phyloP scores from a whole-genome alignment of 2,797 vertebrate species.

The Poeciliopsis infans region DNA sequence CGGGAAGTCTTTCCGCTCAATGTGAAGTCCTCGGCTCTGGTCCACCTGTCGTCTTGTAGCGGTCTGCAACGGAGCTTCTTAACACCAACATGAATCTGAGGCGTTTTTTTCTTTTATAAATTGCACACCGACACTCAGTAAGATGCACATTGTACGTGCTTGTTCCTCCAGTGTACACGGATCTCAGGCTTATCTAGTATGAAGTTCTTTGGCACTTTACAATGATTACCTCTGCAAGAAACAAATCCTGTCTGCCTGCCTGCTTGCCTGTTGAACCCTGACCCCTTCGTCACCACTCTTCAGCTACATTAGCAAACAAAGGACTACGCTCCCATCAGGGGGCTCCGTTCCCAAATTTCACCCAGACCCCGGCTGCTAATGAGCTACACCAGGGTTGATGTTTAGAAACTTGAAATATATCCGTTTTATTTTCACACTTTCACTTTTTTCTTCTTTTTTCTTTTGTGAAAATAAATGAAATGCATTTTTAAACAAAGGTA shows the following conservation, averaged over 20 bases:
- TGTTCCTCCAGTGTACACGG: conserved; percentile 33
- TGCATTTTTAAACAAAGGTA: conserved; percentile 61
- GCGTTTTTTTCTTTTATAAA: conserved; percentile 12
- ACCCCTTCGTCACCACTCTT: not conserved
- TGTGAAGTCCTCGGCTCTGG: conserved; percentile 45
- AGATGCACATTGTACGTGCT: not conserved
- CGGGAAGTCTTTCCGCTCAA: conserved; percentile 32
- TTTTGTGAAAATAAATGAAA: conserved; percentile 54
- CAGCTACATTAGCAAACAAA: conserved; percentile 26
- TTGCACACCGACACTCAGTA: conserved; percentile 21
- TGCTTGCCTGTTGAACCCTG: conserved; percentile 31
- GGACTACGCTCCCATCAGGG: conserved; percentile 20
- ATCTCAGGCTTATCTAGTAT: conserved; percentile 71
- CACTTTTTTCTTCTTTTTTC: conserved; percentile 40
- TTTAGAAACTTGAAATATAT: conserved; percentile 59
- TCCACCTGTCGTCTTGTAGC: conserved; percentile 48
- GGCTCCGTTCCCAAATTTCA: conserved; percentile 26
- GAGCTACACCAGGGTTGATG: conserved; percentile 35
- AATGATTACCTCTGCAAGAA: conserved; percentile 73
- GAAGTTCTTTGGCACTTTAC: conserved; percentile 79
- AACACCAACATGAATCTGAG: conserved; percentile 52
- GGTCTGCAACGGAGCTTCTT: conserved; percentile 57
- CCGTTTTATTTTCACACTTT: conserved; percentile 67
- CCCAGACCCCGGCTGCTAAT: conserved; percentile 43
- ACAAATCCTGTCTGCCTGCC: conserved; percentile 58